Evolutionary conservation across 1,140 invertebrate genomes (phyloP).

Genomic region (Drosophila rufa): DNA sequence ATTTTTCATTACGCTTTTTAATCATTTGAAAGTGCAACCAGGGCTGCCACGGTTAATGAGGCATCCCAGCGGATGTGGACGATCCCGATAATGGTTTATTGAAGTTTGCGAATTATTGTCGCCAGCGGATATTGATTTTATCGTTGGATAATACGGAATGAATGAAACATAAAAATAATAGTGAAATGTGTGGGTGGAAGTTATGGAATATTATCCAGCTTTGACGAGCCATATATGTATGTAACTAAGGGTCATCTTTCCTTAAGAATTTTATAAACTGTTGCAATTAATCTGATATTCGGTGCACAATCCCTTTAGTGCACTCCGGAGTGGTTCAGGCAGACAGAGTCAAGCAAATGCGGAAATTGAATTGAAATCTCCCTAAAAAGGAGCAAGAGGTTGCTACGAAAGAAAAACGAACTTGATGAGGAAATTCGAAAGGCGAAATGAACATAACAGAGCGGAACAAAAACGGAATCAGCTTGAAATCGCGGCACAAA

Average conservation of each 20-base stretch:
- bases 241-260: no score
- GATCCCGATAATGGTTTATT: conserved; percentile 30
- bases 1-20: conserved; percentile 71
- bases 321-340: no score
- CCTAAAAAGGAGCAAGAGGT: not conserved
- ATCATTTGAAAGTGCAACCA: conserved; percentile 58
- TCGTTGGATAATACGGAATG: not conserved
- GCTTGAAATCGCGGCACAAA: conserved; percentile 70
- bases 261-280: no score
- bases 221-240: no score
- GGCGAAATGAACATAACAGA: conserved; percentile 21
- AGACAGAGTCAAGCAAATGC: conserved; percentile 44
- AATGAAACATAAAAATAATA: not conserved
- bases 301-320: not conserved
- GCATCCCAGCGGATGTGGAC: conserved; percentile 34
- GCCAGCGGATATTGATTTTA: conserved; percentile 26
- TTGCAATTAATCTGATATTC: no score
- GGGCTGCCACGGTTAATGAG: conserved; percentile 58
- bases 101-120: conserved; percentile 24
- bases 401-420: not conserved
- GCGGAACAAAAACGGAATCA: conserved; percentile 64
- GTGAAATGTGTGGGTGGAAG: not conserved
- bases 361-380: conserved; percentile 69
- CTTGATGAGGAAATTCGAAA: conserved; percentile 54
- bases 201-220: not conserved